These are phyloP conservation scores for Aix galericulata DNA, from an alignment of 2,113 vertebrate genomes.

Conservation along the genomic window DNA sequence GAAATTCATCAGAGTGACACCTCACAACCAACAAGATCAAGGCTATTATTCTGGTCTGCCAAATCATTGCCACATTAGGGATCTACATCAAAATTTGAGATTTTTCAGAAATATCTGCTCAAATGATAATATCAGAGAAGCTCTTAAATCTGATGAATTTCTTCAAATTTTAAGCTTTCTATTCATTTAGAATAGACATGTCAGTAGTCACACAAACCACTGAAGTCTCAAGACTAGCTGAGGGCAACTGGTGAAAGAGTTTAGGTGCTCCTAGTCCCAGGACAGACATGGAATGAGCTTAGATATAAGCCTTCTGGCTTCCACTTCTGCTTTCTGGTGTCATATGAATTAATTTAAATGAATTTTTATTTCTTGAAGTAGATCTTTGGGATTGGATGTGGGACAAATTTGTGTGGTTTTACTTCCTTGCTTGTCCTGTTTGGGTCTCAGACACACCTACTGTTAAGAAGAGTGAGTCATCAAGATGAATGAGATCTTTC, in stretches of 20 bases:
- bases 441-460: not conserved
- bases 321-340: not conserved
- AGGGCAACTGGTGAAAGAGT: not conserved
- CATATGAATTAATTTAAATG: not conserved
- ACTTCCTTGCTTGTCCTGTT: not conserved
- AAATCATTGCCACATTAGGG: not conserved
- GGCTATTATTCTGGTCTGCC: not conserved
- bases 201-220: not conserved
- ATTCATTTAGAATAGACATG: not conserved
- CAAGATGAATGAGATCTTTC: not conserved
- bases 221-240: no score
- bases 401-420: not conserved
- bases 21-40: not conserved
- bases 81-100: not conserved
- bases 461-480: not conserved
- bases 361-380: not conserved
- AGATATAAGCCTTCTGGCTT: not conserved
- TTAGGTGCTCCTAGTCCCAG: not conserved
- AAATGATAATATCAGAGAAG: not conserved
- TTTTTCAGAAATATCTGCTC: not conserved
- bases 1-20: not conserved
- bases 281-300: not conserved
- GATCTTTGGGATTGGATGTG: not conserved
- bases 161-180: not conserved
- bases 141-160: not conserved